phyloP scores from a whole-genome alignment of 2,888 invertebrate genomes.

The Nesidiocoris tenuis region DNA sequence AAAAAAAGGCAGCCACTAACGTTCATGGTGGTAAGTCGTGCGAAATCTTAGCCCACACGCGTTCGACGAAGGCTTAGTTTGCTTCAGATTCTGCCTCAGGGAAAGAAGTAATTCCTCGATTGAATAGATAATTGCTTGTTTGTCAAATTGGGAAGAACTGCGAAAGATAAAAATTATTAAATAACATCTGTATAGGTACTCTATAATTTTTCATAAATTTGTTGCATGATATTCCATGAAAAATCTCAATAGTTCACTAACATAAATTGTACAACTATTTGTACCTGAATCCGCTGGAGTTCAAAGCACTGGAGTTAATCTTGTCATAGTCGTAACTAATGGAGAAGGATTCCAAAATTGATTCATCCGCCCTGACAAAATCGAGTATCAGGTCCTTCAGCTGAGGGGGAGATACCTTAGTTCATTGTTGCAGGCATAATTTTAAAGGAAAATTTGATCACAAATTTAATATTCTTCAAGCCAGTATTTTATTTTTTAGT shows the following conservation, averaged over 20 bases:
- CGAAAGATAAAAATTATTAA: background rate
- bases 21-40: background rate
- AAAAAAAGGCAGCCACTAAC: background rate
- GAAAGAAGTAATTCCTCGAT: background rate
- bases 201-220: too few relatives aligned
- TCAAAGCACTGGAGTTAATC: background rate
- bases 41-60: background rate
- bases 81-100: background rate
- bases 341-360: background rate
- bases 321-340: constrained; percentile 10
- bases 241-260: too few relatives aligned
- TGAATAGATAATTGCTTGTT: background rate
- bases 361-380: background rate
- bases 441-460: too few relatives aligned
- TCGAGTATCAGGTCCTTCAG: constrained; percentile 11
- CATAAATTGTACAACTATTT: background rate
- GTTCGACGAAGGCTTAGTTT: background rate
- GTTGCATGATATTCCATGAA: too few relatives aligned
- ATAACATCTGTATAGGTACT: too few relatives aligned
- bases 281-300: background rate
- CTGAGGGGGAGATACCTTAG: too few relatives aligned
- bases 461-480: too few relatives aligned
- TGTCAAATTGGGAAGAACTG: background rate
- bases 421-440: too few relatives aligned
- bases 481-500: too few relatives aligned